Conservation (phyloP, 2,113 vertebrate genomes). For the Ptyas mucosa region DNA sequence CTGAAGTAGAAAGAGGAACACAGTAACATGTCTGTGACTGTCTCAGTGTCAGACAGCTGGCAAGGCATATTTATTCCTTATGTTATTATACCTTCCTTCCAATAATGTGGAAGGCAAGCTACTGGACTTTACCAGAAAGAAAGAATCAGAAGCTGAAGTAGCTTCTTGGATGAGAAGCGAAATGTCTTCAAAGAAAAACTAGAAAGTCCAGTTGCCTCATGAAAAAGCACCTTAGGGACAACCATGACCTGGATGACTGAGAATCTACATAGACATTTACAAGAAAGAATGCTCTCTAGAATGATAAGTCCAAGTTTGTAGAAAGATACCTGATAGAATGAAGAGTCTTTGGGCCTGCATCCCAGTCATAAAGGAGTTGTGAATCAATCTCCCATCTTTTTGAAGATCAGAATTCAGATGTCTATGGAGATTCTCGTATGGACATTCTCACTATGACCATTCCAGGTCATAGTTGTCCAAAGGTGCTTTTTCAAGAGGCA, state of each 20-base stretch:
- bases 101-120: neutral
- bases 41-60: neutral
- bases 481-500: too few species aligned
- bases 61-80: neutral
- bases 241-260: too few species aligned
- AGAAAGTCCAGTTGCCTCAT: too few species aligned
- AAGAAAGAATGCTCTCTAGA: neutral
- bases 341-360: neutral
- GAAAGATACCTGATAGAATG: neutral
- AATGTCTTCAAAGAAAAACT: too few species aligned
- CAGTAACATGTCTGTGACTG: neutral
- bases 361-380: neutral
- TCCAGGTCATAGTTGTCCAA: too few species aligned
- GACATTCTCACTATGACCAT: too few species aligned
- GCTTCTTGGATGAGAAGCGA: too few species aligned
- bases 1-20: neutral
- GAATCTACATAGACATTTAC: neutral
- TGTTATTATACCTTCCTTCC: neutral
- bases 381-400: too few species aligned
- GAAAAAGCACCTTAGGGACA: too few species aligned
- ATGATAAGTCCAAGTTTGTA: neutral
- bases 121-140: neutral
- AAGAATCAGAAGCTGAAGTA: too few species aligned
- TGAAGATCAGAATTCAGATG: neutral
- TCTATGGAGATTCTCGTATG: too few species aligned